phyloP scores from a whole-genome alignment of 2,113 vertebrate genomes.

The Panurus biarmicus region DNA sequence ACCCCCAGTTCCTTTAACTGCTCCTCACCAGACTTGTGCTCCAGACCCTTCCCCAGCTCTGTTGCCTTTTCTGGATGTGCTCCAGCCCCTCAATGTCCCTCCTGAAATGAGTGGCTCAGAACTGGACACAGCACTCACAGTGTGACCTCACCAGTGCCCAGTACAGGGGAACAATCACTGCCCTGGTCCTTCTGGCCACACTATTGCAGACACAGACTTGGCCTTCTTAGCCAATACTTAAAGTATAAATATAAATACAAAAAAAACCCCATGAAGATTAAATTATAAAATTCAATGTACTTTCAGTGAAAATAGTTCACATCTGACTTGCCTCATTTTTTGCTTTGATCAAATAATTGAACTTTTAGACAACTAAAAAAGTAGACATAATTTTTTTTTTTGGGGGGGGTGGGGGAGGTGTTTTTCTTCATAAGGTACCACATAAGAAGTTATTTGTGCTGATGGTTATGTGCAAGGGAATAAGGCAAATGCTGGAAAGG shows the following conservation, averaged over 20 bases:
- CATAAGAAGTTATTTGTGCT: background rate
- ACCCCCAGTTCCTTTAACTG: fast-evolving
- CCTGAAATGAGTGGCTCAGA: fast-evolving
- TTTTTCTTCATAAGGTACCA: background rate
- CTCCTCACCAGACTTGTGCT: background rate
- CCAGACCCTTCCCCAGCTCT: background rate
- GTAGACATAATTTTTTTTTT: background rate
- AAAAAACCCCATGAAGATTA: background rate
- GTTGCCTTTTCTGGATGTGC: fast-evolving
- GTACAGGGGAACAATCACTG: fast-evolving
- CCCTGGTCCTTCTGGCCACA: background rate
- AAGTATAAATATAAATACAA: no score
- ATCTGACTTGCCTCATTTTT: background rate
- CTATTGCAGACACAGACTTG: fast-evolving
- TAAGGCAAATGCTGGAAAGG: background rate
- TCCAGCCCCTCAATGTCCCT: background rate
- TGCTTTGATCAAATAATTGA: background rate
- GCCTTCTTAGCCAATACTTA: background rate
- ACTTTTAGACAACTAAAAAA: background rate
- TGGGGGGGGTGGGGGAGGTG: no score
- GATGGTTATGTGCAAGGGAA: background rate
- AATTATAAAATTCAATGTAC: background rate
- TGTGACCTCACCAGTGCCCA: background rate
- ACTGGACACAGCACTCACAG: fast-evolving
- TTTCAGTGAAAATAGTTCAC: background rate